Evolutionary conservation across 2,797 vertebrate genomes (phyloP).

Genomic region (Notoglanidium macrostoma): DNA sequence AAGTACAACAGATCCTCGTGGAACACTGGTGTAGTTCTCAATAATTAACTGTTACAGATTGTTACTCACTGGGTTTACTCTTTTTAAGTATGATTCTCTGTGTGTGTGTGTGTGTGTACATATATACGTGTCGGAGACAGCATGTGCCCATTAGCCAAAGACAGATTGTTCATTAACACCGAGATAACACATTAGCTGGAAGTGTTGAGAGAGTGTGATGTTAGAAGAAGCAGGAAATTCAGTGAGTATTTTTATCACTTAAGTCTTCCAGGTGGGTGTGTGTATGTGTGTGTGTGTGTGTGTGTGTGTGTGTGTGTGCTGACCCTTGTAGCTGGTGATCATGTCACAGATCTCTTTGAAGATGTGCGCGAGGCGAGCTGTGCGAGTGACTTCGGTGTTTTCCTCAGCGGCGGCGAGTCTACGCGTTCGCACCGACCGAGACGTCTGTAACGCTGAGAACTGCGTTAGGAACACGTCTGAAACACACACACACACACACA

Average conservation of each 20-base stretch:
- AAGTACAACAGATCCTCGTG: background rate
- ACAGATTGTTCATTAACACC: constrained; percentile 39
- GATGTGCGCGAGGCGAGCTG: constrained; percentile 97
- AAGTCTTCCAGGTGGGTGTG: background rate
- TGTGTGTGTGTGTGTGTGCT: constrained; percentile 29
- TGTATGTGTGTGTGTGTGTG: constrained; percentile 7
- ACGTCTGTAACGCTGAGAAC: constrained; percentile 96
- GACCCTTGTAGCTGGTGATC: constrained; percentile 96
- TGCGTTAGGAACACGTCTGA: constrained; percentile 99
- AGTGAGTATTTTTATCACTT: background rate
- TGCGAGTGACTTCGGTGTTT: constrained; percentile 94
- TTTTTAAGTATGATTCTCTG: background rate
- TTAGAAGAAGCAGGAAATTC: background rate
- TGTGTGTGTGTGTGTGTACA: background rate
- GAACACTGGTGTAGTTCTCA: background rate
- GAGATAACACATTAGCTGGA: constrained; percentile 28
- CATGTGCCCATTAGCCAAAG: constrained; percentile 4
- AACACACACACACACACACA: background rate
- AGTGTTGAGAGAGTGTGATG: constrained; percentile 12
- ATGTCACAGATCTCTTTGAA: constrained; percentile 99
- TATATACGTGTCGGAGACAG: background rate
- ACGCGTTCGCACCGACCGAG: constrained; percentile 91
- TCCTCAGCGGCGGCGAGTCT: constrained; percentile 93
- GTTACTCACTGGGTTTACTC: background rate
- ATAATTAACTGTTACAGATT: background rate